Conservation (phyloP, 2,888 invertebrate species). For the Archaeoteleia sp. region DNA sequence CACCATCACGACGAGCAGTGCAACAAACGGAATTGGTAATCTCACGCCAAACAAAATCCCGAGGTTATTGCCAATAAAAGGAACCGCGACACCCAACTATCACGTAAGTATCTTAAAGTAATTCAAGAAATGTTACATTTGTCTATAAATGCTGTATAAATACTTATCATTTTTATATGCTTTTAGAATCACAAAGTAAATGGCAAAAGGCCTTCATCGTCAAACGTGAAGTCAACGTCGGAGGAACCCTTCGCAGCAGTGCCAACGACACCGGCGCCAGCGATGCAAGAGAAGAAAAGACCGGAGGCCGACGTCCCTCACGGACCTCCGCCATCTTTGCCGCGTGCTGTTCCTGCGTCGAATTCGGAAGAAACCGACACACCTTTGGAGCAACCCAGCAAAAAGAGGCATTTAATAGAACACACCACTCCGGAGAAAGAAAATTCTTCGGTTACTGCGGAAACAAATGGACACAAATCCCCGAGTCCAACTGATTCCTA, state of each 20-base stretch:
- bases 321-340: slow-evolving; percentile 71
- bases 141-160: too few relatives aligned
- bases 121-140: too few relatives aligned
- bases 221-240: slow-evolving; percentile 71
- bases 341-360: slow-evolving; percentile 66
- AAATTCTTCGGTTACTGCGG: slow-evolving; percentile 60
- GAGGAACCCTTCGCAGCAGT: slow-evolving; percentile 73
- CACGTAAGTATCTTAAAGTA: slow-evolving; percentile 60
- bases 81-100: slow-evolving; percentile 70
- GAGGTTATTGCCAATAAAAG: slow-evolving; percentile 72
- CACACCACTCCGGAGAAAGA: slow-evolving; percentile 61
- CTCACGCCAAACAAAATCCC: slow-evolving; percentile 77
- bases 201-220: slow-evolving; percentile 76
- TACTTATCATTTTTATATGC: background rate
- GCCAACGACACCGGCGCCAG: slow-evolving; percentile 70
- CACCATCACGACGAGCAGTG: slow-evolving; percentile 86
- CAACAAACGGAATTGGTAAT: slow-evolving; percentile 75
- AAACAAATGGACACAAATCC: slow-evolving; percentile 71
- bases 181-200: slow-evolving; percentile 76
- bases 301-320: slow-evolving; percentile 72
- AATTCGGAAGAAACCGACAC: slow-evolving; percentile 64
- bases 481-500: slow-evolving; percentile 72
- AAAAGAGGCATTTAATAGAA: slow-evolving; percentile 56
- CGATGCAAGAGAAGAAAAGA: slow-evolving; percentile 70
- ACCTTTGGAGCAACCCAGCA: slow-evolving; percentile 59